phyloP scores from a whole-genome alignment of 2,888 invertebrate genomes.

The Balanococcus diminutus region DNA sequence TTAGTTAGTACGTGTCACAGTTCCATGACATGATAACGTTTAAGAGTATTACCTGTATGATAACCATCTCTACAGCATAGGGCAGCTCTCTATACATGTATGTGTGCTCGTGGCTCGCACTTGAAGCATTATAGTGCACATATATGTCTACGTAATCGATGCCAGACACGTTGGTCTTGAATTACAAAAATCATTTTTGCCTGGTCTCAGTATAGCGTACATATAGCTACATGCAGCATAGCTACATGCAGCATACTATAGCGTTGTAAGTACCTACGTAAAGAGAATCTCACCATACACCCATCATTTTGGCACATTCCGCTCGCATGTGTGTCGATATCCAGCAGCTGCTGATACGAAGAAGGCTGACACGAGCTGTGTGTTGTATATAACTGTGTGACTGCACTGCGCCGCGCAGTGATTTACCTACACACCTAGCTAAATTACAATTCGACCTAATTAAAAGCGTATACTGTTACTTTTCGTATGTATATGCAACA shows the following conservation, averaged over 20 bases:
- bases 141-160: neutral
- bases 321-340: neutral
- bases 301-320: constrained; percentile 25
- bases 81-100: neutral
- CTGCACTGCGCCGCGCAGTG: no score
- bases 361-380: neutral
- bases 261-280: neutral
- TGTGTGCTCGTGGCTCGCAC: neutral
- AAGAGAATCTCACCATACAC: neutral
- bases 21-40: constrained; percentile 20
- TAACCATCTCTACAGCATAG: neutral
- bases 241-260: neutral
- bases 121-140: no score
- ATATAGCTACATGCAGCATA: neutral
- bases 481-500: neutral
- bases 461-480: neutral
- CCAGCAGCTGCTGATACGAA: neutral
- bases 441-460: constrained; percentile 21
- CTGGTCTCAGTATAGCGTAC: no score
- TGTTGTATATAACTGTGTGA: no score
- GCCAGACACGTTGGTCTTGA: constrained; percentile 16
- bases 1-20: constrained; percentile 19
- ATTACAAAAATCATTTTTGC: constrained; percentile 28
- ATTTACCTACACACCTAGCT: neutral
- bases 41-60: neutral